Percentiles rank a stretch among this genome's conserved stretches.
Evolutionary conservation across 2,888 invertebrate genomes (phyloP).

Genomic region (Chloroclystis v-ata): DNA sequence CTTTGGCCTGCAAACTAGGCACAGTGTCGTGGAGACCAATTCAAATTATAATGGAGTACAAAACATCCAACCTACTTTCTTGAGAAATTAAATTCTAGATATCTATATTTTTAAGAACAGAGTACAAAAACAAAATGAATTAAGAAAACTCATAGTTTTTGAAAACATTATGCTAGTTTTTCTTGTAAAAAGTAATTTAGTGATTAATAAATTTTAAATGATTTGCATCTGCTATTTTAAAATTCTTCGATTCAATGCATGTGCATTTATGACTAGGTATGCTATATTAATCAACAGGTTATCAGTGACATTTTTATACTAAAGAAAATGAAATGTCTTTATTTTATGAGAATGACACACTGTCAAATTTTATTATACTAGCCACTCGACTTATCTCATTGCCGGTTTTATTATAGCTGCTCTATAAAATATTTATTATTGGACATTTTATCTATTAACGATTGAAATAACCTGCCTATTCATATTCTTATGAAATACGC

Average conservation of each 20-base stretch:
- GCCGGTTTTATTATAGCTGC: constrained; percentile 61
- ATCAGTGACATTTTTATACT: constrained; percentile 26
- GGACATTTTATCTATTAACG: constrained; percentile 62
- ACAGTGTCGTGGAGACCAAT: no score
- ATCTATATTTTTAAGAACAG: no score
- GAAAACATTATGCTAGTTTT: no score
- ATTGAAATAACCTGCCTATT: constrained; percentile 59
- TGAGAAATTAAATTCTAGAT: no score
- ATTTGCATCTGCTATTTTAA: background rate
- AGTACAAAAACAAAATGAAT: no score
- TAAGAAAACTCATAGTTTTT: no score
- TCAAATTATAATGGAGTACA: no score
- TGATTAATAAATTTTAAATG: no score
- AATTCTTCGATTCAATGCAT: constrained; percentile 2
- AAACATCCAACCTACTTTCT: no score
- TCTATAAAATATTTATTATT: constrained; percentile 68
- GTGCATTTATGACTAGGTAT: constrained; percentile 2
- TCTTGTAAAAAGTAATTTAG: background rate
- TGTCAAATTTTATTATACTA: constrained; percentile 65
- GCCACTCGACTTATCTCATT: constrained; percentile 48
- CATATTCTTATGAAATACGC: constrained; percentile 67
- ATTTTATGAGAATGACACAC: constrained; percentile 55
- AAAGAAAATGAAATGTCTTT: constrained; percentile 33
- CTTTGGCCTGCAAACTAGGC: no score
- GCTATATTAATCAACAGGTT: constrained; percentile 27